These are phyloP conservation scores for Theretra japonica DNA, from an alignment of 2,888 invertebrate species.

Conservation along the genomic window DNA sequence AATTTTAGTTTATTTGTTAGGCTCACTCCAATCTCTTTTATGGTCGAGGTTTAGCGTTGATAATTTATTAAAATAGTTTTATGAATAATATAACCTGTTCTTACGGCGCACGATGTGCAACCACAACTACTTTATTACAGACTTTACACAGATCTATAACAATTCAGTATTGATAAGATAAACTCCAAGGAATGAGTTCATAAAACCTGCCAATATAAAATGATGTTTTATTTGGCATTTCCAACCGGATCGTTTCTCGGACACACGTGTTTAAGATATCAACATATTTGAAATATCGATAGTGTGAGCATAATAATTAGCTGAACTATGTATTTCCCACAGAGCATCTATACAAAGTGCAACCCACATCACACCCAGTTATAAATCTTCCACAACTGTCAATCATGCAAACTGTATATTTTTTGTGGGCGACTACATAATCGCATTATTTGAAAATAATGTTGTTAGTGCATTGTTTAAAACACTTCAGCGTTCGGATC, in stretches of 20 bases:
- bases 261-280: neutral
- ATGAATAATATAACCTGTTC: slow-evolving; percentile 79
- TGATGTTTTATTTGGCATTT: neutral
- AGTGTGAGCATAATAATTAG: neutral
- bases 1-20: slow-evolving; percentile 85
- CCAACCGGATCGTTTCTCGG: neutral
- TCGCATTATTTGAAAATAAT: slow-evolving; percentile 76
- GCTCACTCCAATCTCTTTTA: slow-evolving; percentile 79
- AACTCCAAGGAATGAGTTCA: neutral
- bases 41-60: slow-evolving; percentile 76
- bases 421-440: slow-evolving; percentile 63
- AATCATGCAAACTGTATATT: slow-evolving; percentile 59
- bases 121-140: slow-evolving; percentile 57
- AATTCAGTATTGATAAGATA: slow-evolving; percentile 16
- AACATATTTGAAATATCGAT: neutral
- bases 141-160: slow-evolving; percentile 17
- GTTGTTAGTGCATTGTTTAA: slow-evolving; percentile 80
- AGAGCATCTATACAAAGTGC: slow-evolving; percentile 1
- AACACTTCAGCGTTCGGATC: slow-evolving; percentile 66
- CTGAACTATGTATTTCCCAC: slow-evolving; percentile 12
- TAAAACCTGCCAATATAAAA: slow-evolving; percentile 1
- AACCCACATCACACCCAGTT: slow-evolving; percentile 46
- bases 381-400: slow-evolving; percentile 53
- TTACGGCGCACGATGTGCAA: slow-evolving; percentile 42
- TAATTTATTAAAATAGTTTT: slow-evolving; percentile 82